Evolutionary conservation across 2,797 vertebrate species (phyloP), one percentile per base, ranked within the genome.

Genomic region (Lemur catta): DNA sequence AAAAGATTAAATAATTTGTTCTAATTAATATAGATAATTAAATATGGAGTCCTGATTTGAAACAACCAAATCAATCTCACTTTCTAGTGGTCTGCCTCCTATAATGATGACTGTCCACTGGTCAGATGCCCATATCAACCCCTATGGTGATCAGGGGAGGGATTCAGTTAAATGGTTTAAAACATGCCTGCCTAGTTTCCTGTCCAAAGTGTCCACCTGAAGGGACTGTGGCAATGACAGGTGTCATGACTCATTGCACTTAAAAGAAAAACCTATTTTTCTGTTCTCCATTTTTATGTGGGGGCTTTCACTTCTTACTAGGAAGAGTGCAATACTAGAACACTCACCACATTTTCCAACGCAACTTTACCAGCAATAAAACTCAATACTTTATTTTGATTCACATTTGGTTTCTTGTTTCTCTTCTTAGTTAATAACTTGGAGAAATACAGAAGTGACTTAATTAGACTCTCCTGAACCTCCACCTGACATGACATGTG

Each of bases 251-350:
- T 93, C 72, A 75, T 0, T 55, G 30, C 46, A 63, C 43, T 11
- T 13, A 93, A 22, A 76, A 88, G 30, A 79, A 72, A 93, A 61
- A 12, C n/a, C 33, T 38, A 59, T 28, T 93, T 59, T 59, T 84
- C 28, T 86, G 57, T 75, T 86, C 67, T 84, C 59, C 35, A 55
- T 74, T 96, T 92, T 81, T 79, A 7, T 82, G 8, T 30, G 63
- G 15, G 24, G 6, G n/a, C 28, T 96, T 93, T 95, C 88, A 87
- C 63, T 94, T 92, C 85, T 93, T 79, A 26, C 91, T 89, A 38
- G 17, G 35, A 74, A 35, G 35, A 90, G 33, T 35, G 2, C 52
- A 93, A 65, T 20, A 59, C 9, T 46, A 6, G 50, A 76, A 95
- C 71, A 20, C 59, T 94, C 55, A 76, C 30, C 55, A 93, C 15